These are phyloP conservation scores for Lutraria rhynchaena DNA, from an alignment of 1,140 invertebrate species.

Conservation along the genomic window DNA sequence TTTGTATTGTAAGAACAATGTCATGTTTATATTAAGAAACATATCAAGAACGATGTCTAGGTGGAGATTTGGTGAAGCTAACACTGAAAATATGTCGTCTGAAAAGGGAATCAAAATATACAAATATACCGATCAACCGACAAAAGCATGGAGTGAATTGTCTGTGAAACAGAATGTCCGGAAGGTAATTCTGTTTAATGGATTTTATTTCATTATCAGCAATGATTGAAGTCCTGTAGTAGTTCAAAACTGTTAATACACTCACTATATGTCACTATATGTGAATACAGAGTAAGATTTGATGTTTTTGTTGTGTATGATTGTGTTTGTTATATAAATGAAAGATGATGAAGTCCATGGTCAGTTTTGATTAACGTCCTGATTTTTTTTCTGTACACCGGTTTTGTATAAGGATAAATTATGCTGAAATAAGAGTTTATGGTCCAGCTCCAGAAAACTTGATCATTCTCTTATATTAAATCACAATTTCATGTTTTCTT, in stretches of 20 bases:
- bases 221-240: not conserved
- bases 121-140: not conserved
- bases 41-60: not conserved
- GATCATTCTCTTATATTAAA: too few relatives aligned
- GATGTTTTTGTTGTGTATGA: not conserved
- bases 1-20: too few relatives aligned
- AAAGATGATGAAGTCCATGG: too few relatives aligned
- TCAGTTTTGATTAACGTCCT: too few relatives aligned
- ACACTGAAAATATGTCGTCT: not conserved
- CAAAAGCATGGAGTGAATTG: conserved; percentile 30
- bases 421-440: too few relatives aligned
- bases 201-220: not conserved
- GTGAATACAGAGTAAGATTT: not conserved
- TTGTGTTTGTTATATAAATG: not conserved
- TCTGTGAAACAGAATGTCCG: conserved; percentile 13
- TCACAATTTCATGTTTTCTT: too few relatives aligned
- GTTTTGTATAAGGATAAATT: too few relatives aligned
- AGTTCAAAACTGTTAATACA: not conserved
- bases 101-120: not conserved
- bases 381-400: too few relatives aligned
- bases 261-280: not conserved
- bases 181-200: not conserved
- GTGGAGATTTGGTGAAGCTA: not conserved
- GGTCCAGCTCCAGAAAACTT: too few relatives aligned
- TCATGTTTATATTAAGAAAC: too few relatives aligned